Conservation (phyloP, 2,888 invertebrate genomes). For the Sycophila texana region DNA sequence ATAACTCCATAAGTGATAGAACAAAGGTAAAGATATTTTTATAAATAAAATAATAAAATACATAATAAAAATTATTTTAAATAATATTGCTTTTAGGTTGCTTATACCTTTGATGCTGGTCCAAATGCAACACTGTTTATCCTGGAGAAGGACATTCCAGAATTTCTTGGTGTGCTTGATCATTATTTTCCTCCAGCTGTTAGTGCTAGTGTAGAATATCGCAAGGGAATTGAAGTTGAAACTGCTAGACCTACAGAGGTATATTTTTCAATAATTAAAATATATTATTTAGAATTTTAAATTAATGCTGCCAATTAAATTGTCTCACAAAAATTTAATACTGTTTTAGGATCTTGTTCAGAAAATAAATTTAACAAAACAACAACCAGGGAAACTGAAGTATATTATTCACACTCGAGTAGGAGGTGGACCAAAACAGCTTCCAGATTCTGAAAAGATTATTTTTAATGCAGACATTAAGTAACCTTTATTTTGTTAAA, state of each 20-base stretch:
- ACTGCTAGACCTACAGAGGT: constrained; percentile 65
- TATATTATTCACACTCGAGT: constrained; percentile 90
- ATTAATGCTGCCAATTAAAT: not conserved
- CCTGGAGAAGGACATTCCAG: constrained; percentile 84
- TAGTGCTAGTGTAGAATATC: constrained; percentile 75
- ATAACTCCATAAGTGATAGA: constrained; percentile 83
- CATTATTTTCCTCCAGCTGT: constrained; percentile 83
- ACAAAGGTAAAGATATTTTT: constrained; percentile 77
- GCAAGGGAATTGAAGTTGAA: constrained; percentile 78
- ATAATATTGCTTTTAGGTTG: constrained; percentile 78
- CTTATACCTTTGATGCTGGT: constrained; percentile 99
- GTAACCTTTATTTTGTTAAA: no score
- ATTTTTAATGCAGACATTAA: no score
- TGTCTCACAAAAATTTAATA: not conserved
- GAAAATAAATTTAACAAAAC: constrained; percentile 73
- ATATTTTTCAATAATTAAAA: constrained; percentile 56
- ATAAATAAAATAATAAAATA: constrained; percentile 49
- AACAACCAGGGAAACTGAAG: constrained; percentile 81
- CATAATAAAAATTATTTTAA: constrained; percentile 17
- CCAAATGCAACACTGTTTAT: constrained; percentile 96
- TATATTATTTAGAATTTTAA: constrained; percentile 24
- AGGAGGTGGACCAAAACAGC: constrained; percentile 85
- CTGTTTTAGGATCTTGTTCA: constrained; percentile 65
- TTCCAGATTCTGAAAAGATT: constrained; percentile 69
- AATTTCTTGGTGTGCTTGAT: constrained; percentile 82